phyloP scores from a whole-genome alignment of 2,113 vertebrate species.

The Rhinoptilus africanus region DNA sequence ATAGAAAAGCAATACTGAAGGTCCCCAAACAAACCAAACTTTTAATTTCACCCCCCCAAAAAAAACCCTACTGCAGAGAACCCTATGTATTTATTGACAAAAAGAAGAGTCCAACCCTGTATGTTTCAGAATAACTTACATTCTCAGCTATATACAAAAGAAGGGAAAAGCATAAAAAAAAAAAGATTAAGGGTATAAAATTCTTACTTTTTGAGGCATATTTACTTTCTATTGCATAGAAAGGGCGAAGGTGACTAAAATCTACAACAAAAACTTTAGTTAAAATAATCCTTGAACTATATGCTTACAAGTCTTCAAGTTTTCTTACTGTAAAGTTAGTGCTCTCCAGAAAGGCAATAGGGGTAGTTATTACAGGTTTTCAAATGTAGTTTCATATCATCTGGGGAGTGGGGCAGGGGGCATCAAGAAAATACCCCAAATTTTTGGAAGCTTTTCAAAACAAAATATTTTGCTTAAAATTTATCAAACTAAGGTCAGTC shows the following conservation, averaged over 20 bases:
- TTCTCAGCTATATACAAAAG: not conserved
- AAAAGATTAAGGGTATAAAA: not conserved
- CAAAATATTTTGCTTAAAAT: not conserved
- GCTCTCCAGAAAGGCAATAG: not conserved
- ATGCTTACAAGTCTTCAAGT: not conserved
- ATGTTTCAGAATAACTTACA: not conserved
- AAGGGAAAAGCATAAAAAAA: not conserved
- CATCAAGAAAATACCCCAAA: accelerated
- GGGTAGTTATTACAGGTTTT: not conserved
- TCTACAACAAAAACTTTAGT: not conserved
- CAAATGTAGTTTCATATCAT: not conserved
- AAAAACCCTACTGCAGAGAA: not conserved
- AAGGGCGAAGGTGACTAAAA: not conserved
- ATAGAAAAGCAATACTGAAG: not conserved
- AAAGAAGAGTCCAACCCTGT: not conserved
- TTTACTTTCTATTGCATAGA: not conserved
- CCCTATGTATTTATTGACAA: not conserved
- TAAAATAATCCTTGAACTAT: not conserved
- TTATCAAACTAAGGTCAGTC: not conserved
- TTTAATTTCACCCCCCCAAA: not conserved
- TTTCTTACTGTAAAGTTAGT: not conserved
- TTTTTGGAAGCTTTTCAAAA: not conserved
- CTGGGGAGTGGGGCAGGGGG: accelerated
- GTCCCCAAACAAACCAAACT: not conserved
- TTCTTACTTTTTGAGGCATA: not conserved